Base-by-base conservation (phyloP, 2,888 invertebrate species). In the Trissolcus japonicus region DNA sequence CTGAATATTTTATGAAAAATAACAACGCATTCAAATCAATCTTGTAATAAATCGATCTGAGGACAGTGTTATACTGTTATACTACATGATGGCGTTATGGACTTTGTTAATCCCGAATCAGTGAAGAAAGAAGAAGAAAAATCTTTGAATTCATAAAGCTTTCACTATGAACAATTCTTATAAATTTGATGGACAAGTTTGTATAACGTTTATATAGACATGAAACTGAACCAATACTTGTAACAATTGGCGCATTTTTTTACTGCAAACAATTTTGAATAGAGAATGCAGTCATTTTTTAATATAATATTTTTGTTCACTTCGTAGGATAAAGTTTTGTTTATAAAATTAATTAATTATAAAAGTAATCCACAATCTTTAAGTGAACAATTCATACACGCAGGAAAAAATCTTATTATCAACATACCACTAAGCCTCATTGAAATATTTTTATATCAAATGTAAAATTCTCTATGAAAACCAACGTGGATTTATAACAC, bases 111-210 rank as follows among this genome's bases (percentile, higher is more conserved):
- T n/a, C n/a, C n/a, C n/a, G n/a, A n/a, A n/a, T n/a, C n/a, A n/a
- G n/a, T n/a, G n/a, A n/a, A n/a, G n/a, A n/a, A n/a, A n/a, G n/a
- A n/a, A n/a, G n/a, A n/a, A n/a, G n/a, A n/a, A n/a, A 84, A 82
- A 82, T 21, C 4, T 21, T 80, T 83, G n/a, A n/a, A 84, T 86
- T 86, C 83, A 82, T 86, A 84, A 86, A 85, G 84, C 83, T 85
- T 86, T 86, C 82, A 86, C 83, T 81, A 84, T 84, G 83, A 84
- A 84, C 82, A 80, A 83, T 80, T 85, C 81, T 82, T 82, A 83
- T 83, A 82, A 86, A 83, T 87, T 84, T 87, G 86, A 85, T 85
- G 82, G 81, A 82, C 82, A 81, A 86, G 82, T 83, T 82, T 80
- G 71, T 74, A 76, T 82, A 78, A 82, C 80, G 76, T 76, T 78